Conservation (phyloP, 2,797 vertebrate species). For the Kryptolebias ocellatus region DNA sequence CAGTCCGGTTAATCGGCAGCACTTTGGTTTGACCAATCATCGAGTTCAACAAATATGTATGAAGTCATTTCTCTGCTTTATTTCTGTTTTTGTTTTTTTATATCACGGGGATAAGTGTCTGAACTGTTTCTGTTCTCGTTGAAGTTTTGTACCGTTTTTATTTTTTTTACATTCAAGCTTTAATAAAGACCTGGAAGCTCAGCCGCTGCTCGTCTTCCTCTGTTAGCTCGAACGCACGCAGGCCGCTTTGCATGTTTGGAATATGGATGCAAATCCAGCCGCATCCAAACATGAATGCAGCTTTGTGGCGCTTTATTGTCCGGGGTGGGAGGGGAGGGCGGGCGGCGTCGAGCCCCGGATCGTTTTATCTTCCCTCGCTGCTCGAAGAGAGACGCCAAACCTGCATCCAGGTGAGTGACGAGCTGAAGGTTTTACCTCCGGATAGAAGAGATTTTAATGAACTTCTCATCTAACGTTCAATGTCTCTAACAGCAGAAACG, state of each 20-base stretch:
- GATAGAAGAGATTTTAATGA: too few species aligned
- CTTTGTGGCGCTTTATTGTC: slow-evolving; percentile 11
- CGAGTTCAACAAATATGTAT: not conserved
- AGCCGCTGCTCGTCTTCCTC: slow-evolving; percentile 8
- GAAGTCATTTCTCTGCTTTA: not conserved
- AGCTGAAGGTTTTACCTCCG: not conserved
- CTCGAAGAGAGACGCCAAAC: not conserved
- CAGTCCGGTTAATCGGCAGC: too few species aligned
- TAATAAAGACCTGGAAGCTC: slow-evolving; percentile 39
- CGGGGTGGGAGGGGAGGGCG: too few species aligned
- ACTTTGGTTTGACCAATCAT: too few species aligned
- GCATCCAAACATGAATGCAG: not conserved
- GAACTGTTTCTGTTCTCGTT: slow-evolving; percentile 44
- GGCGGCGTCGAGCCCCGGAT: too few species aligned
- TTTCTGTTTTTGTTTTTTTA: slow-evolving; percentile 26
- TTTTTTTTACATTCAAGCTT: slow-evolving; percentile 30
- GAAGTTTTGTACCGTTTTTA: slow-evolving; percentile 49
- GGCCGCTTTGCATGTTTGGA: slow-evolving; percentile 46
- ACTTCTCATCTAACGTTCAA: too few species aligned
- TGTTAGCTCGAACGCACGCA: not conserved
- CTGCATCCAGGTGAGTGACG: not conserved
- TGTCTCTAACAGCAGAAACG: not conserved
- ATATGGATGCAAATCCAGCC: slow-evolving; percentile 42
- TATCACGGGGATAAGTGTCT: slow-evolving; percentile 42
- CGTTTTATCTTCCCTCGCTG: not conserved